Base-by-base conservation (phyloP, 2,888 invertebrate genomes). In the Hermaeophaga mercurialis region DNA sequence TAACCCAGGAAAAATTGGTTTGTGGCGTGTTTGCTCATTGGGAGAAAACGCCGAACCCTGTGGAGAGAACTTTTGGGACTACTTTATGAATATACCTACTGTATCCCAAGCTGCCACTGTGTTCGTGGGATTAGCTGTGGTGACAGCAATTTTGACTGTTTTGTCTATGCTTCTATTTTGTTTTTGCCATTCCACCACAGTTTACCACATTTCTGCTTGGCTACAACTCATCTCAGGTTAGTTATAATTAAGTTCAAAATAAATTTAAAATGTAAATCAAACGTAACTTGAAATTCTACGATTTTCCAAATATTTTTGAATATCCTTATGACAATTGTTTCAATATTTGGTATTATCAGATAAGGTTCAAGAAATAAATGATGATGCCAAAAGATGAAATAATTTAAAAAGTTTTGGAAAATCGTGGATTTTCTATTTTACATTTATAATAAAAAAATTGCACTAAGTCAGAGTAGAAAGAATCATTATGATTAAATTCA, bases 161-260 rank as follows among this genome's bases (percentile, higher is more conserved):
- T 88, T 89, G 78, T 88, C 88, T 64, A 90, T 97, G 85, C 81
- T 96, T 64, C 84, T 96, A 70, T 95, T 96, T 82, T 89, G 96
- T 80, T 94, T 96, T 79, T 89, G 95, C 77, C 91, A 90, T 74
- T 90, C 95, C 9, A 92, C 93, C 8, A 92, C 92, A 41, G 96
- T 96, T 46, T 96, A 94, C 79, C 90, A 92, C 73, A 85, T 96
- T 59, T 96, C 96, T 74, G 96, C 93, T 41, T 95, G 94, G 93
- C 84, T 97, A 81, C 97, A 97, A 79, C 83, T 95, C n/a, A 81
- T 96, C 66, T 94, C 96, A 73, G 96, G 97, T 98, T 78, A 86
- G 85, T 44, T 33, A 4, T n/a, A 31, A 28, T 8, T 28, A 28
- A 28, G 22, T 22, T 22, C 22, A 22, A 5, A 4, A 22, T 22